A percentile compares a stretch with the other conserved stretches of the same genome.
phyloP scores from a whole-genome alignment of 2,797 vertebrate genomes.

The Crypturellus tataupa region DNA sequence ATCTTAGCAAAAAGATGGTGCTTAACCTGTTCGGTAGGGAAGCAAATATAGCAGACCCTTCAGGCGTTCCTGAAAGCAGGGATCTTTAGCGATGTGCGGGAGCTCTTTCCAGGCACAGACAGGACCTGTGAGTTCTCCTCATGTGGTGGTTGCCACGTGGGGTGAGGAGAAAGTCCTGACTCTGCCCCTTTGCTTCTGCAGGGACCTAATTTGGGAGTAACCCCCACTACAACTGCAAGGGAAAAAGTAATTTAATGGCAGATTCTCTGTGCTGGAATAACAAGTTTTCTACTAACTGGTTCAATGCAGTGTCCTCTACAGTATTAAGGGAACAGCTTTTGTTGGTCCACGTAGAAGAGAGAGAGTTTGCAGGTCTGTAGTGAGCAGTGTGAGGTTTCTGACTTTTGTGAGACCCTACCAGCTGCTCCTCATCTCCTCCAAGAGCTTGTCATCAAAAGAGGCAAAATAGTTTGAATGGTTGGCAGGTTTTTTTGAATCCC shows the following conservation, averaged over 20 bases:
- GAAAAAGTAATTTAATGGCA: rapidly evolving
- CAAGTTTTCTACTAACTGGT: neutral
- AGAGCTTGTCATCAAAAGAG: neutral
- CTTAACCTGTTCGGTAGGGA: neutral
- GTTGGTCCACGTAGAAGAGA: neutral
- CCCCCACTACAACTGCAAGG: neutral
- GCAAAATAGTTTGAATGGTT: neutral
- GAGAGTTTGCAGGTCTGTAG: neutral
- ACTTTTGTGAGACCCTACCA: neutral
- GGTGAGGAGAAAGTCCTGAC: neutral
- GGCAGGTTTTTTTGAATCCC: neutral
- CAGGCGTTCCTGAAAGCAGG: neutral
- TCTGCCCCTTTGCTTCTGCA: rapidly evolving
- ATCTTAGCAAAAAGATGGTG: neutral
- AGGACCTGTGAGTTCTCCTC: neutral
- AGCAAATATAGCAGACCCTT: rapidly evolving
- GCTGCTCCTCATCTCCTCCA: neutral
- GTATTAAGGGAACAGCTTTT: neutral
- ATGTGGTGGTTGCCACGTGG: rapidly evolving
- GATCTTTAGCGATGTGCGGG: rapidly evolving
- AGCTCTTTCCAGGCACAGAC: rapidly evolving
- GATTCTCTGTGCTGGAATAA: neutral
- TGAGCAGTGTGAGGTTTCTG: too few species aligned
- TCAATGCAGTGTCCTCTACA: neutral
- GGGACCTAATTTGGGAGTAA: neutral